Conservation (phyloP, 2,113 vertebrate genomes). For the Anolis sagrei region DNA sequence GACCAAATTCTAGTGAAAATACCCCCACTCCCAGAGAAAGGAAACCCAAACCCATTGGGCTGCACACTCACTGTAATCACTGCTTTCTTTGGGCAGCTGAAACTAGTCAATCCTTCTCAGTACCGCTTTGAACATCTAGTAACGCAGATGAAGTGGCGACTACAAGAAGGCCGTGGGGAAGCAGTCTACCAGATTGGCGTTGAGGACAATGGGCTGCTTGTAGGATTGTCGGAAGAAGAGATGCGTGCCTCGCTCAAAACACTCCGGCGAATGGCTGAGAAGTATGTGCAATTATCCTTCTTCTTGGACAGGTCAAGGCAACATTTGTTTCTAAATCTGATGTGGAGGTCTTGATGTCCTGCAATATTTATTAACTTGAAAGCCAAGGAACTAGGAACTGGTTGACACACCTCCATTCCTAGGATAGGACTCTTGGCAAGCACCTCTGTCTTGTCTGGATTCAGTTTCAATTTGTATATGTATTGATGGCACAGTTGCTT, state of each 20-base stretch:
- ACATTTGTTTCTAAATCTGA: background rate
- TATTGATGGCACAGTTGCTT: background rate
- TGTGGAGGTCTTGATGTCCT: background rate
- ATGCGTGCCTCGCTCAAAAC: slow-evolving; percentile 95
- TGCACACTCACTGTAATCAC: slow-evolving; percentile 22
- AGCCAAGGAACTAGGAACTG: too few relatives aligned
- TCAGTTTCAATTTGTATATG: too few relatives aligned
- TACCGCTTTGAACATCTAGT: slow-evolving; percentile 98
- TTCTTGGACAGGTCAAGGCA: slow-evolving; percentile 15
- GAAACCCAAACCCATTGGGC: background rate
- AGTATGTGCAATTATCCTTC: slow-evolving; percentile 76
- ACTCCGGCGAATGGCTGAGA: slow-evolving; percentile 93
- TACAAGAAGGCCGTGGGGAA: slow-evolving; percentile 96
- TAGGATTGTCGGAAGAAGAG: slow-evolving; percentile 93
- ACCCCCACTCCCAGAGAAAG: background rate
- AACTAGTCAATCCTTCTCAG: slow-evolving; percentile 95
- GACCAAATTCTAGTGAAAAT: background rate
- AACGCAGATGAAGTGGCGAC: slow-evolving; percentile 98
- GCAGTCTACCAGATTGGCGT: slow-evolving; percentile 98
- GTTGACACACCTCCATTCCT: too few relatives aligned
- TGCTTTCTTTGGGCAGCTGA: slow-evolving; percentile 79
- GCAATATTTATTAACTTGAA: background rate
- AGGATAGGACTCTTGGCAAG: too few relatives aligned
- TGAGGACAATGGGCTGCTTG: slow-evolving; percentile 96
- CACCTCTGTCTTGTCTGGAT: too few relatives aligned